A percentile compares a stretch with the other conserved stretches of the same genome.
Evolutionary conservation across 2,888 invertebrate genomes (phyloP).

Genomic region (Platyscelio sp.): DNA sequence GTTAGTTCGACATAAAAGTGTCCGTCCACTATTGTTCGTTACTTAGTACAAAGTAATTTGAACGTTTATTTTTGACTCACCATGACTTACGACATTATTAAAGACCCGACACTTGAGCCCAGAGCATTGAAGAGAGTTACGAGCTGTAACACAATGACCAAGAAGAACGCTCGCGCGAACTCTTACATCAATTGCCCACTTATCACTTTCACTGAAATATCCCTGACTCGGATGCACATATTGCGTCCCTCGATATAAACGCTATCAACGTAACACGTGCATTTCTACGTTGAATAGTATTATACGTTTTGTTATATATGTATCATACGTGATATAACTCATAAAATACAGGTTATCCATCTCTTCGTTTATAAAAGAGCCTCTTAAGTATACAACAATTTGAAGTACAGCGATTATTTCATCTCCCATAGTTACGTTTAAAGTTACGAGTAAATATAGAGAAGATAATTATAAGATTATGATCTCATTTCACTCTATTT

Average conservation of each 20-base stretch:
- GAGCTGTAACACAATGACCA: slow-evolving; percentile 58
- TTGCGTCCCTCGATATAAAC: slow-evolving; percentile 18
- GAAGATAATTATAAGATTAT: too few species aligned
- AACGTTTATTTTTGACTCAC: slow-evolving; percentile 20
- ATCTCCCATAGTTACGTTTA: too few species aligned
- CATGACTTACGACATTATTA: slow-evolving; percentile 46
- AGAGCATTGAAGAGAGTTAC: slow-evolving; percentile 47
- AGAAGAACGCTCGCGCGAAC: slow-evolving; percentile 49
- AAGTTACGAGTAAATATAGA: too few species aligned
- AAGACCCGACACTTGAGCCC: slow-evolving; percentile 4
- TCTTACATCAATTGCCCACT: slow-evolving; percentile 76
- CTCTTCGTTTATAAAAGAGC: too few species aligned
- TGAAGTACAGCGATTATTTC: too few species aligned
- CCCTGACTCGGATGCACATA: slow-evolving; percentile 42
- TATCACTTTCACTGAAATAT: slow-evolving; percentile 77
- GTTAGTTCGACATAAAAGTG: slow-evolving; percentile 29
- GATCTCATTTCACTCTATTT: too few species aligned
- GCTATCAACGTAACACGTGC: slow-evolving; percentile 23
- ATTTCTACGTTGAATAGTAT: slow-evolving; percentile 14
- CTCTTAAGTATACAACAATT: too few species aligned
- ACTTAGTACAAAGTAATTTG: slow-evolving; percentile 17
- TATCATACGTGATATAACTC: slow-evolving; percentile 20
- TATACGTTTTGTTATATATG: slow-evolving; percentile 25
- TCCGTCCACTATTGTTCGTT: slow-evolving; percentile 34
- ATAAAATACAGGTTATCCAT: not conserved